phyloP scores from a whole-genome alignment of 2,797 vertebrate genomes.

The Gephyroberyx darwinii region DNA sequence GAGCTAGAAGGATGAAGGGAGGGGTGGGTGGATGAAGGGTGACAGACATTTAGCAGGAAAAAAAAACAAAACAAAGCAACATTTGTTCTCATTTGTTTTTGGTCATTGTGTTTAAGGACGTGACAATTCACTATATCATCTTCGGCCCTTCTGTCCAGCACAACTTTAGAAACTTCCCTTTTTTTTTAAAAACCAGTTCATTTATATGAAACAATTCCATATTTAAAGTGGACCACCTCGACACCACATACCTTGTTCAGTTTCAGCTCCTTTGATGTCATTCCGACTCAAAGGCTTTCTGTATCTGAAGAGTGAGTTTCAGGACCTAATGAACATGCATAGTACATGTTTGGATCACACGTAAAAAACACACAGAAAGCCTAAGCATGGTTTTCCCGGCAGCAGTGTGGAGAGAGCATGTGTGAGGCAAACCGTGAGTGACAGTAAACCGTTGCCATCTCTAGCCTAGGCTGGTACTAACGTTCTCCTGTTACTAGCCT shows the following conservation, averaged over 20 bases:
- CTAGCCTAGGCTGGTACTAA: background rate
- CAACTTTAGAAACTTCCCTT: conserved; percentile 66
- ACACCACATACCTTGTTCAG: background rate
- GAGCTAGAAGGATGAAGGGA: conserved; percentile 46
- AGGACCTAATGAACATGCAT: conserved; percentile 28
- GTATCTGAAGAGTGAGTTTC: conserved; percentile 16
- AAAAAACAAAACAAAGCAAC: conserved; percentile 55
- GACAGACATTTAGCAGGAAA: conserved; percentile 64
- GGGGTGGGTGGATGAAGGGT: conserved; percentile 30
- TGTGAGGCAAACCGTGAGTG: conserved; percentile 26
- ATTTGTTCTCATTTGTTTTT: conserved; percentile 53
- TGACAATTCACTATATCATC: conserved; percentile 35
- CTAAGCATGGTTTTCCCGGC: conserved; percentile 23
- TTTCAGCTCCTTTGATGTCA: background rate
- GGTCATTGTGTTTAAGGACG: conserved; percentile 46
- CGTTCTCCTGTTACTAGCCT: conserved; percentile 11
- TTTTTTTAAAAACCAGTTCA: conserved; percentile 55
- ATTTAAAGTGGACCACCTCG: conserved; percentile 18
- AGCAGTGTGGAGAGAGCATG: conserved; percentile 25
- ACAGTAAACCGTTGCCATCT: conserved; percentile 21
- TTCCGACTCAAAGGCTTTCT: conserved; percentile 28
- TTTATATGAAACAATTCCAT: conserved; percentile 16
- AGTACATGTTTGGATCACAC: conserved; percentile 33
- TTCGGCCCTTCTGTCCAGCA: conserved; percentile 42
- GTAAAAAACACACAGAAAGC: conserved; percentile 20